Evolutionary conservation across 2,888 invertebrate genomes (phyloP).

Genomic region (Disparrhopalites patrizii): DNA sequence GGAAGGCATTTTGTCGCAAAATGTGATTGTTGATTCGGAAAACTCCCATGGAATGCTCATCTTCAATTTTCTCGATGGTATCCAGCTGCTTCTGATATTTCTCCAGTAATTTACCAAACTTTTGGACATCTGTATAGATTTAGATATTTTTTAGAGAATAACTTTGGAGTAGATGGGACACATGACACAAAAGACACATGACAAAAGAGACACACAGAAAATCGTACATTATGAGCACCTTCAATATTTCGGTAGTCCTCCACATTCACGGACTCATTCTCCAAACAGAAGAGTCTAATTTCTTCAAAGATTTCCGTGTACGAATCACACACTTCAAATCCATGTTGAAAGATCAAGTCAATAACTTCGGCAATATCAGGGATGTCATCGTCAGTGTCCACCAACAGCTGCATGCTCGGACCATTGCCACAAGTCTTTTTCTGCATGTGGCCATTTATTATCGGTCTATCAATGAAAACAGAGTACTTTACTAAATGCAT

Average conservation of each 20-base stretch:
- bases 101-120: conserved; percentile 64
- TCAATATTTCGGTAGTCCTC: conserved; percentile 62
- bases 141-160: neutral
- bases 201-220: neutral
- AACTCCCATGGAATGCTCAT: conserved; percentile 68
- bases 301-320: conserved; percentile 65
- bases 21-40: conserved; percentile 65
- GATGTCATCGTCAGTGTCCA: conserved; percentile 64
- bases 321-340: conserved; percentile 61
- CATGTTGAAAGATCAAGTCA: conserved; percentile 58
- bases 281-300: conserved; percentile 65
- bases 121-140: conserved; percentile 56
- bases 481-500: no score
- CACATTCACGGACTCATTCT: conserved; percentile 65
- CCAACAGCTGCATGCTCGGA: conserved; percentile 65
- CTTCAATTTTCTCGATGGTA: conserved; percentile 63
- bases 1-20: conserved; percentile 68
- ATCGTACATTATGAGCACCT: conserved; percentile 50
- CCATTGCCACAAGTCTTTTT: conserved; percentile 70
- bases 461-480: conserved; percentile 58
- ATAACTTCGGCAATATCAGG: conserved; percentile 59
- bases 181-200: neutral
- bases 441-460: conserved; percentile 76
- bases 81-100: conserved; percentile 67
- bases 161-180: neutral